These are phyloP conservation scores for Trypoxylon attenuatum DNA, from an alignment of 2,888 invertebrate genomes.

Conservation along the genomic window DNA sequence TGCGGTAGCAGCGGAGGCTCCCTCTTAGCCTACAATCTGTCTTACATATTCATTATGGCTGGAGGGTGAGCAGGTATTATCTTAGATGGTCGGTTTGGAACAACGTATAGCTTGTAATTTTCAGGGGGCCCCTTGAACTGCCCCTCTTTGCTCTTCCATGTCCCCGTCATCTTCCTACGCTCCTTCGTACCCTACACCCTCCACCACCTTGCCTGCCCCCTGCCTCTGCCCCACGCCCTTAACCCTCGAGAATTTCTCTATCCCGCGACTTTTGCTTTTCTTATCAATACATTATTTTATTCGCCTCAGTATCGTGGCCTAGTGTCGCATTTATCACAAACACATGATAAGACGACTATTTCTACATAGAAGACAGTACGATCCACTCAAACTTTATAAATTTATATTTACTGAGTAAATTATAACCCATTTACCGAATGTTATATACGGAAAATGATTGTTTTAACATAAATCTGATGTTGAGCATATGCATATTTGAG, in stretches of 20 bases:
- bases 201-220: not conserved
- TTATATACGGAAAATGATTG: too few relatives aligned
- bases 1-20: conserved; percentile 72
- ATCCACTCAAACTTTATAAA: too few relatives aligned
- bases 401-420: too few relatives aligned
- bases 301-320: not conserved
- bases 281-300: not conserved
- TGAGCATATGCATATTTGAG: too few relatives aligned
- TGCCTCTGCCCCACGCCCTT: conserved; percentile 4
- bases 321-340: too few relatives aligned
- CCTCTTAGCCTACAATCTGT: conserved; percentile 74
- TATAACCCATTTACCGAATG: too few relatives aligned
- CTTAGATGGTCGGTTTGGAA: conserved; percentile 73
- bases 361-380: too few relatives aligned
- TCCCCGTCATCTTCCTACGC: conserved; percentile 10
- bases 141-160: conserved; percentile 41
- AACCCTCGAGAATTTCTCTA: conserved; percentile 10
- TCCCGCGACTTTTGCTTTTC: conserved; percentile 9
- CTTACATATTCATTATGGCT: conserved; percentile 75
- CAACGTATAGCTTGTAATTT: conserved; percentile 74
- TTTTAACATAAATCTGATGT: too few relatives aligned
- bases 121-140: conserved; percentile 62
- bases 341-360: too few relatives aligned
- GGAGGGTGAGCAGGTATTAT: conserved; percentile 73
- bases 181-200: conserved; percentile 24